Base-by-base conservation (phyloP, 2,888 invertebrate genomes). In the Acronicta aceris region DNA sequence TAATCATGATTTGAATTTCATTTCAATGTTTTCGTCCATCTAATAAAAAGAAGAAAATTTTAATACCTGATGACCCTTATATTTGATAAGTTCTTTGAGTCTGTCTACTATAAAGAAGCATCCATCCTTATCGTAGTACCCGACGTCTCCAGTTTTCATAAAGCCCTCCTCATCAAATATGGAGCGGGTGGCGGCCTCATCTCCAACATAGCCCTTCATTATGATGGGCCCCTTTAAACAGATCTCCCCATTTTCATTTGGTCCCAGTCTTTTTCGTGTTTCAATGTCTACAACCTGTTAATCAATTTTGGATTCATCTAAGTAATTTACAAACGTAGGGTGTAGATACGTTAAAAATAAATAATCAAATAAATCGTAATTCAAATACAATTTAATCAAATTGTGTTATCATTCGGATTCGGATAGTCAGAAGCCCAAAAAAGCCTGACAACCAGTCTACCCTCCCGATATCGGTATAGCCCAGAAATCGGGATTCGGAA, bases 11-110 rank as follows among this genome's bases (percentile, higher is more conserved):
- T 10, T 8, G 43, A 6, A 43, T 43, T 13, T 12, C 6, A 25
- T 10, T 10, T 17, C n/a, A 5, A 6, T 6, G 38, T 21, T 21
- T 21, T 21, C 21, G 4, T 21, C 21, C 21, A 4, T 6, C n/a
- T n/a, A 12, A 38, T 38, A n/a, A 38, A n/a, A 1, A n/a, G n/a
- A 38, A 36, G 13, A 36, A 12, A 13, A 33, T 2, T 12, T 25
- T 6, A 13, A 6, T 79, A 95, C 96, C 95, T 97, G 96, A 50
- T 71, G 51, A 8, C 90, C 90, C 59, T 92, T 92, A 62, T 91
- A 92, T 69, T 92, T 92, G 60, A 92, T 91, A 8, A 92, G 82
- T 68, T 92, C 91, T 60, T 92, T 92, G 10, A 91, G 73, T 13
- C 91, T 71, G 58, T 92, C 91, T 16, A 90, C 89, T 10, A 92